A percentile compares a stretch with the other conserved stretches of the same genome.
Evolutionary conservation across 92 coral and sea anemone species (phyloP).

Genomic region (Bergia sp.): DNA sequence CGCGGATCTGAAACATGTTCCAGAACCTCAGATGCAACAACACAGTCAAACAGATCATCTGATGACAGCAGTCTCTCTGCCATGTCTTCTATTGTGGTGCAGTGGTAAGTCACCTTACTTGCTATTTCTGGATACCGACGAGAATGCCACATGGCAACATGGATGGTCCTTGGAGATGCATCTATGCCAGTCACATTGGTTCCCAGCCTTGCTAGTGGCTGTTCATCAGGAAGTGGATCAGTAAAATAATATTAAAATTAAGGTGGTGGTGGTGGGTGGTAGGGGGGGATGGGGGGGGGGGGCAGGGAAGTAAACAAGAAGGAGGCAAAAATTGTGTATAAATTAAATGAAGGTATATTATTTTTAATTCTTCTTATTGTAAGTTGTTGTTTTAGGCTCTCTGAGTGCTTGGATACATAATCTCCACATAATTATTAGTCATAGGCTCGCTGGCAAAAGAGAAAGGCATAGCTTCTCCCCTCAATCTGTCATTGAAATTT

Average conservation of each 20-base stretch:
- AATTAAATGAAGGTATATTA: no score
- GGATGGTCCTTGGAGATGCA: slow-evolving; percentile 85
- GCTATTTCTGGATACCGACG: slow-evolving; percentile 72
- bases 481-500: no score
- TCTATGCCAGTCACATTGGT: slow-evolving; percentile 92
- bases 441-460: no score
- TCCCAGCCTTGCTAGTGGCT: slow-evolving; percentile 96
- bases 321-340: no score
- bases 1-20: slow-evolving; percentile 88
- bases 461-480: no score
- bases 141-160: slow-evolving; percentile 87
- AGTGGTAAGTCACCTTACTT: slow-evolving; percentile 64
- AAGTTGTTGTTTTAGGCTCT: no score
- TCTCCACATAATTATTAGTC: no score
- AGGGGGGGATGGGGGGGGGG: no score
- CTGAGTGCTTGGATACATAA: no score
- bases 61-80: slow-evolving; percentile 47
- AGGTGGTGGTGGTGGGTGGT: no score
- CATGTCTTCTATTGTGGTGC: slow-evolving; percentile 87
- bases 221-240: not conserved
- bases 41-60: slow-evolving; percentile 79
- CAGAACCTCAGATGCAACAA: slow-evolving; percentile 93
- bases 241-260: not conserved
- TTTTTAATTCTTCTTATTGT: no score
- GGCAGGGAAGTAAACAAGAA: no score